Conservation (phyloP, 2,888 invertebrate species). For the Mystacides longicornis region DNA sequence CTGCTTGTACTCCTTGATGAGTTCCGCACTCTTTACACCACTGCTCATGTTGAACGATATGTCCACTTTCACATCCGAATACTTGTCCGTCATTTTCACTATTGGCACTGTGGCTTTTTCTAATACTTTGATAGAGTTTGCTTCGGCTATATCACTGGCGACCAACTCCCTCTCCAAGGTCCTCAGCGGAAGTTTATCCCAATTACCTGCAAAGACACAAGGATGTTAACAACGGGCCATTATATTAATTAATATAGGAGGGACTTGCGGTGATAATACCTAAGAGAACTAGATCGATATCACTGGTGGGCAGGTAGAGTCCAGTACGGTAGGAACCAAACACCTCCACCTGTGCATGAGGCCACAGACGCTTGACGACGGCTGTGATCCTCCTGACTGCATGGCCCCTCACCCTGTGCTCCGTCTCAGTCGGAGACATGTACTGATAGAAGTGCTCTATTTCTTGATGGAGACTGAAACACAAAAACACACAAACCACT, state of each 20-base stretch:
- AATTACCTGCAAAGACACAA: conserved; percentile 54
- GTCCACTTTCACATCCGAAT: conserved; percentile 86
- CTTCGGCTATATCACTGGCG: conserved; percentile 82
- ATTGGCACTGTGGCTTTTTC: conserved; percentile 99
- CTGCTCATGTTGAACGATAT: conserved; percentile 99
- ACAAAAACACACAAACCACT: neutral
- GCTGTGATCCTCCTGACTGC: conserved; percentile 85
- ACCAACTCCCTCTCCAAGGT: conserved; percentile 87
- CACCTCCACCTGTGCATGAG: conserved; percentile 89
- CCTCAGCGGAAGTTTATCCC: conserved; percentile 85
- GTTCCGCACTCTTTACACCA: conserved; percentile 92
- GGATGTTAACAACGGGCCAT: neutral
- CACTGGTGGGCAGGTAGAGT: conserved; percentile 93
- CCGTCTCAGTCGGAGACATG: conserved; percentile 89
- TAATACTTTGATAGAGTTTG: conserved; percentile 86
- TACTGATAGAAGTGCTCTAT: conserved; percentile 94
- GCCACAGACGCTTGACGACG: conserved; percentile 85
- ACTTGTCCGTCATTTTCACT: conserved; percentile 87
- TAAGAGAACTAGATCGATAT: conserved; percentile 59
- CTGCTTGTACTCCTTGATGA: conserved; percentile 86
- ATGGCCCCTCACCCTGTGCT: conserved; percentile 79
- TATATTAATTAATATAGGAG: neutral
- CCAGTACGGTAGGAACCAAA: conserved; percentile 98
- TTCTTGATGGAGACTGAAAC: conserved; percentile 83
- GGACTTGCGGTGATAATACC: conserved; percentile 38